Evolutionary conservation across 2,797 vertebrate genomes (phyloP).

Genomic region (Austrolebias charrua): DNA sequence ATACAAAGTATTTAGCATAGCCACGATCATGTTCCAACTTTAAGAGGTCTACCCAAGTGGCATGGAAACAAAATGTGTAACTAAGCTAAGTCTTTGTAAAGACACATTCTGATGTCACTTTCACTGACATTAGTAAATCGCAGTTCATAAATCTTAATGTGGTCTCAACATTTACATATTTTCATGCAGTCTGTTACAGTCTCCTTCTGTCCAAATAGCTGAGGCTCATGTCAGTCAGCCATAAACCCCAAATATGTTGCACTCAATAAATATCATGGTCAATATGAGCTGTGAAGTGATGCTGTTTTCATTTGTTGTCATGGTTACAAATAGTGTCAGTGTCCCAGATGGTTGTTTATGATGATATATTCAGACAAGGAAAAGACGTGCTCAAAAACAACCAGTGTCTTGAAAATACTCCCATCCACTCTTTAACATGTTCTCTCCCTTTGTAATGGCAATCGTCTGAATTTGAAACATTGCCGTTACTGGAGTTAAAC

Average conservation of each 20-base stretch:
- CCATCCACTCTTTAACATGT: not conserved
- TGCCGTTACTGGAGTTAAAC: constrained; percentile 25
- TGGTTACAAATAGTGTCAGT: not conserved
- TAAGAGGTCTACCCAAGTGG: constrained; percentile 4
- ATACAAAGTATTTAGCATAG: not conserved
- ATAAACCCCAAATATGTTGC: constrained; percentile 19
- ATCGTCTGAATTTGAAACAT: constrained; percentile 8
- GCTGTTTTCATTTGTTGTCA: constrained; percentile 11
- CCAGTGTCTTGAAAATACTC: not conserved
- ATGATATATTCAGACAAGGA: not conserved
- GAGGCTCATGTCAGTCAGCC: constrained; percentile 28
- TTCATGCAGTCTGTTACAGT: constrained; percentile 22
- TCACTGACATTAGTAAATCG: constrained; percentile 13
- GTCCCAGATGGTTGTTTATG: constrained; percentile 12
- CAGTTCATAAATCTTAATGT: constrained; percentile 42
- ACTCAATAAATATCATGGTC: constrained; percentile 4
- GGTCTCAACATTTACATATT: constrained; percentile 15
- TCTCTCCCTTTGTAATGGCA: not conserved
- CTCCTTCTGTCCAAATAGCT: constrained; percentile 8
- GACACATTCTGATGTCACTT: constrained; percentile 19
- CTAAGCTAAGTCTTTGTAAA: constrained; percentile 21
- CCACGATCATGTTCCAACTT: constrained; percentile 1
- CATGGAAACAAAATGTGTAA: not conserved
- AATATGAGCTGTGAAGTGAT: constrained; percentile 15
- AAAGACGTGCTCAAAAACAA: not conserved